Evolutionary conservation across 2,113 vertebrate genomes (phyloP), one percentile per base, ranked within the genome.

Genomic region (Osmerus eperlanus): DNA sequence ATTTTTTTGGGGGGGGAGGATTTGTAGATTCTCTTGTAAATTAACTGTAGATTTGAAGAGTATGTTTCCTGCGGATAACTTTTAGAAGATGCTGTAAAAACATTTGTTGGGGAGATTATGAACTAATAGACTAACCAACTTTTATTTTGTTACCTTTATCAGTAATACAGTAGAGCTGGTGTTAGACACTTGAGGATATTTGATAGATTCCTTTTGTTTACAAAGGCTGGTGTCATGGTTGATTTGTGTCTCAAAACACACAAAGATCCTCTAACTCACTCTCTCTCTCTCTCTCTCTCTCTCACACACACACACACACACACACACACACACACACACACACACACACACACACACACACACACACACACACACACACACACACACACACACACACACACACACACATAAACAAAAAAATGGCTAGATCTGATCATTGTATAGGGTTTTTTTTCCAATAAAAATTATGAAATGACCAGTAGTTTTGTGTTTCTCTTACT

Each of bases 31-130:
- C 70, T 75, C 84, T 62, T 91, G 83, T 89, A 76, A 51, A 86
- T 90, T 94, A 94, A 94, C 85, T 85, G 63, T 95, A 95, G 93
- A 88, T 82, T 85, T 73, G 74, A 84, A 70, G 89, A 91, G 89
- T 83, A 72, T 61, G 84, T 91, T 87, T 83, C 84, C 78, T 83
- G 67, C 84, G 76, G 75, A 70, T 86, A 80, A 83, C 47, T 70
- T 73, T 68, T 58, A 83, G 72, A 76, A 78, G 62, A 71, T 81
- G 78, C 52, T 89, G 86, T 89, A 88, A 88, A 85, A 76, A 82
- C 82, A 76, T 9, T 71, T 2, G 68, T 63, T 67, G 70, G 16
- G 36, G 66, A 71, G 76, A n/a, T 53, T 36, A 28, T 64, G 28
- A 55, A 65, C 54, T 36, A 76, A 78, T 41, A 41, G 36, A 77